Base-by-base conservation (phyloP, 1,140 invertebrate species). In the Bombus pyrosoma region DNA sequence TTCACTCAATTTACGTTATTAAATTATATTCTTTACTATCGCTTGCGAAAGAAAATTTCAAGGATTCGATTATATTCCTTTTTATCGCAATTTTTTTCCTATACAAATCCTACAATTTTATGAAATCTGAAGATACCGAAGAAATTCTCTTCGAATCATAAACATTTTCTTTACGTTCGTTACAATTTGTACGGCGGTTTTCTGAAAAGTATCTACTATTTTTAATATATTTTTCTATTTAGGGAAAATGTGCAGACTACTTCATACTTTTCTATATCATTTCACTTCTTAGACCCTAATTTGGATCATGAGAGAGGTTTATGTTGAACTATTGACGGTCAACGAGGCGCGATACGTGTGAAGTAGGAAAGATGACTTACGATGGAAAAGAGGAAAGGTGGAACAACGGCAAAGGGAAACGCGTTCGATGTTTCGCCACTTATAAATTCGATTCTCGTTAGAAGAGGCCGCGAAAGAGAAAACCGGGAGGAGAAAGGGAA, bases 381-480 rank as follows among this genome's bases (percentile, higher is more conserved):
- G 37, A 41, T 32, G 43, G 22, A 41, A 62, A 68, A 76, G 41
- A 41, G 47, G 75, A 80, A 66, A 85, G 81, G 53, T 66, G 39
- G 39, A 34, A 69, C 66, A 34, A 25, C 39, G 53, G 25, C 8
- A 64, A 41, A 81, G 39, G 78, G 47, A 64, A 47, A 43, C 64
- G 57, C n/a, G 53, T 72, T 79, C 41, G 73, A 83, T 69, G 72
- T 64, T 69, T 68, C 34, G 62, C 53, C 25, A 32, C 71, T 47
- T 47, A 84, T 84, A 62, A 59, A 80, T 85, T 81, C 84, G 62
- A 81, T 85, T 81, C 71, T 85, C 71, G 77, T 85, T 85, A 85
- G 71, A 39, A 68, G 71, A 47, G 59, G 3, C 53, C 41, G 43
- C 69, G 69, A 74, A 80, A 81, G 77, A 80, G 68, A 37, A 43